Conservation (phyloP, 2,888 invertebrate species). For the Acleris literana region DNA sequence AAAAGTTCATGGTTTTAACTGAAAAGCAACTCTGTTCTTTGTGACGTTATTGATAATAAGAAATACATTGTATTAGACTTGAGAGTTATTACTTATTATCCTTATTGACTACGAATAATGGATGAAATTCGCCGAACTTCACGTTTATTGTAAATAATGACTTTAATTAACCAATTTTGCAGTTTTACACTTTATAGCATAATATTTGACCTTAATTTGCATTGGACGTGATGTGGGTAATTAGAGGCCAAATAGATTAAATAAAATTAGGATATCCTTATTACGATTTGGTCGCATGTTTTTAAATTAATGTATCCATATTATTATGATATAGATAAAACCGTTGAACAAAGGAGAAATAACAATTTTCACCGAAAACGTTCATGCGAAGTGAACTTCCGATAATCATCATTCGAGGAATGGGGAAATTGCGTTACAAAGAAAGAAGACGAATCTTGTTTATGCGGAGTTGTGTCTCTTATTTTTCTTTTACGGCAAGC, state of each 20-base stretch:
- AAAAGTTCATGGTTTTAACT: no score
- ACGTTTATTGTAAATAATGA: neutral
- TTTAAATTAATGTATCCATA: neutral
- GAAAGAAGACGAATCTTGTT: no score
- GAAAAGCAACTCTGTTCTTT: no score
- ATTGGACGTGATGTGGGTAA: neutral
- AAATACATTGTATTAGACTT: neutral
- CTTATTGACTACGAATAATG: neutral
- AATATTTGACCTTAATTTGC: neutral
- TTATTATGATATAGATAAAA: neutral
- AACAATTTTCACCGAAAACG: neutral
- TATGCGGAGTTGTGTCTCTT: no score
- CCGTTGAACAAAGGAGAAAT: neutral
- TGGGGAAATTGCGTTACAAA: no score
- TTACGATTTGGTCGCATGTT: neutral
- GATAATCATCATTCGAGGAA: no score
- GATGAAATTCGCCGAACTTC: neutral
- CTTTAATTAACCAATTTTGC: neutral
- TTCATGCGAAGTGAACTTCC: no score
- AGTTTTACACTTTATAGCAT: neutral
- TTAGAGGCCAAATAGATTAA: constrained; percentile 15
- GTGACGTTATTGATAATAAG: neutral
- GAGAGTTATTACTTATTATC: constrained; percentile 5
- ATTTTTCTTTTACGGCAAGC: no score
- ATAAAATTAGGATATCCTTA: constrained; percentile 2